phyloP scores from a whole-genome alignment of 2,797 vertebrate genomes.

The Hoplostethus atlanticus region DNA sequence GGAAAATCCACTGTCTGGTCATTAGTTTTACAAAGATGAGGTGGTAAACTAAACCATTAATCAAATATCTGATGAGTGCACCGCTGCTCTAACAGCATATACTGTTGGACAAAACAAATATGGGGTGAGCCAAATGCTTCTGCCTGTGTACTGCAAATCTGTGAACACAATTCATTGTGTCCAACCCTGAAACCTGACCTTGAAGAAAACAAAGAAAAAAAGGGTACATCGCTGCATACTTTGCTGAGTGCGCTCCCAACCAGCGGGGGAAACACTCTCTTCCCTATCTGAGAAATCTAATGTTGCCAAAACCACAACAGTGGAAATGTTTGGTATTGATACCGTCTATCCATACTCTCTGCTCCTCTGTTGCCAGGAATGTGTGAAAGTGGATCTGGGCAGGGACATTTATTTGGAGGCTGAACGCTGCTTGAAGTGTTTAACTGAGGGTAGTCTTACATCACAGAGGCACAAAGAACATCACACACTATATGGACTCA shows the following conservation, averaged over 20 bases:
- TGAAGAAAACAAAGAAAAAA: constrained; percentile 60
- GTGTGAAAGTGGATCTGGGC: constrained; percentile 74
- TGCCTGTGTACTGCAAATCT: constrained; percentile 48
- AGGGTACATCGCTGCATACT: constrained; percentile 43
- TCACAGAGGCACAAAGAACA: constrained; percentile 30
- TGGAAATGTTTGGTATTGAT: constrained; percentile 69
- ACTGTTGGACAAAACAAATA: constrained; percentile 21
- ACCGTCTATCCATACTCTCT: constrained; percentile 64
- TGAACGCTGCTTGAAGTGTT: constrained; percentile 55
- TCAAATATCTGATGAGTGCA: constrained; percentile 20
- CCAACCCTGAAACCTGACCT: constrained; percentile 66
- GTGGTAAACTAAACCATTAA: constrained; percentile 3
- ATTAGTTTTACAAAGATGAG: constrained; percentile 19
- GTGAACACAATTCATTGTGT: constrained; percentile 51
- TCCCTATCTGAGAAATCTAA: constrained; percentile 70
- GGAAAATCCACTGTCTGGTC: constrained; percentile 23
- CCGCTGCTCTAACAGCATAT: not conserved
- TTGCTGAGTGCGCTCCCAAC: constrained; percentile 40
- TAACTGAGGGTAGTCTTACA: constrained; percentile 48
- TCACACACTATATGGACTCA: constrained; percentile 7
- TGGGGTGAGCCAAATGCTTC: constrained; percentile 16
- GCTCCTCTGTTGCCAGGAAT: constrained; percentile 72
- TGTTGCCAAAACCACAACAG: constrained; percentile 76
- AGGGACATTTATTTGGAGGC: constrained; percentile 54
- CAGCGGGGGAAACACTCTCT: constrained; percentile 60